Conservation (phyloP, 1,140 invertebrate species). For the Trichoplusia ni region DNA sequence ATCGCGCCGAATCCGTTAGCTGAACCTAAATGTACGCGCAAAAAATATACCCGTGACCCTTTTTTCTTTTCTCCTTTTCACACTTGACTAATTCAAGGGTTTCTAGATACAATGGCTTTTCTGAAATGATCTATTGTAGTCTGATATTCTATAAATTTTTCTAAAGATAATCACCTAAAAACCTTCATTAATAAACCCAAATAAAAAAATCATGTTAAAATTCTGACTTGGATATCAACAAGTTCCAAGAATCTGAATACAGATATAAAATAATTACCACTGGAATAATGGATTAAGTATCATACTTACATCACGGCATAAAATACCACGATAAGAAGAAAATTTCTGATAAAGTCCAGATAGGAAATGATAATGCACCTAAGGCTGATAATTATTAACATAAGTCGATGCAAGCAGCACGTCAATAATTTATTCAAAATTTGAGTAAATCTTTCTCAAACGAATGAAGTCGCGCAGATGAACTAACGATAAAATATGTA, state of each 20-base stretch:
- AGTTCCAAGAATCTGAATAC: no score
- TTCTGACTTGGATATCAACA: no score
- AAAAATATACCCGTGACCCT: slow-evolving; percentile 16
- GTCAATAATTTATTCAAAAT: background rate
- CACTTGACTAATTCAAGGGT: background rate
- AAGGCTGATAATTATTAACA: background rate
- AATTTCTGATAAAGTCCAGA: background rate
- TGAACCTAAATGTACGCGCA: slow-evolving; percentile 11
- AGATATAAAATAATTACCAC: no score
- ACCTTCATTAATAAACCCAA: no score
- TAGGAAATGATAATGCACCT: background rate
- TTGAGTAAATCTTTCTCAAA: background rate
- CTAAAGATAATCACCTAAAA: no score
- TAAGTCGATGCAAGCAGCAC: background rate
- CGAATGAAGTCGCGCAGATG: slow-evolving; percentile 2
- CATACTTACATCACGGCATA: no score
- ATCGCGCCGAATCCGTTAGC: slow-evolving; percentile 44
- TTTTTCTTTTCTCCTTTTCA: background rate
- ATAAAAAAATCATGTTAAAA: no score
- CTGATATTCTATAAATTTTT: no score
- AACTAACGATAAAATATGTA: slow-evolving; percentile 29
- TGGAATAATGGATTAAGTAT: no score
- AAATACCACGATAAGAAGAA: background rate
- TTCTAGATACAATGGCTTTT: no score
- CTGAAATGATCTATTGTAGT: no score